Evolutionary conservation across 2,888 invertebrate species (phyloP).

Genomic region (Hermodice carunculata): DNA sequence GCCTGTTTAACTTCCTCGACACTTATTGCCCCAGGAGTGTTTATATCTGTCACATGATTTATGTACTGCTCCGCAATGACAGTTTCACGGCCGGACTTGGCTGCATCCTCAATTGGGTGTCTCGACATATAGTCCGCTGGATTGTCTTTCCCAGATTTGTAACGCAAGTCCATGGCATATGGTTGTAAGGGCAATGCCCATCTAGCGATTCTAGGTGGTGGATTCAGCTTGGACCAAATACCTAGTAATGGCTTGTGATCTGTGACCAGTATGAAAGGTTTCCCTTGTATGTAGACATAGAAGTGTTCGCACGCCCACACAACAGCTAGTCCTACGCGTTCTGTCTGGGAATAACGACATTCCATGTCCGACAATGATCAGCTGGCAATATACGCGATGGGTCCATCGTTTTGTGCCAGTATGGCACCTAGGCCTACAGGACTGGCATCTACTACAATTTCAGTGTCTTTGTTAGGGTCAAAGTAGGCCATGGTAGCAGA

Average conservation of each 20-base stretch:
- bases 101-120: no score
- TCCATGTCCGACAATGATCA: constrained; percentile 27
- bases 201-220: constrained; percentile 43
- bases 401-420: constrained; percentile 31
- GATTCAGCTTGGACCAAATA: constrained; percentile 38
- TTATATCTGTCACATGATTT: constrained; percentile 16
- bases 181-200: constrained; percentile 43
- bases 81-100: no score
- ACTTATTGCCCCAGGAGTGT: constrained; percentile 27
- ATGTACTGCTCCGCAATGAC: constrained; percentile 31
- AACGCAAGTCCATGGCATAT: constrained; percentile 29
- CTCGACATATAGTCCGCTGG: no score
- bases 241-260: constrained; percentile 28
- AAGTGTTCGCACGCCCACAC: constrained; percentile 36
- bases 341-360: constrained; percentile 36
- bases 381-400: constrained; percentile 32
- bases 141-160: constrained; percentile 40
- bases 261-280: constrained; percentile 32
- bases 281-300: constrained; percentile 27
- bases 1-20: background rate
- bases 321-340: constrained; percentile 35
- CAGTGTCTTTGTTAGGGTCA: background rate
- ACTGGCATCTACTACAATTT: constrained; percentile 29
- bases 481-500: constrained; percentile 4
- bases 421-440: constrained; percentile 33